Base-by-base conservation (phyloP, 2,888 invertebrate genomes). In the Callinectes sapidus region DNA sequence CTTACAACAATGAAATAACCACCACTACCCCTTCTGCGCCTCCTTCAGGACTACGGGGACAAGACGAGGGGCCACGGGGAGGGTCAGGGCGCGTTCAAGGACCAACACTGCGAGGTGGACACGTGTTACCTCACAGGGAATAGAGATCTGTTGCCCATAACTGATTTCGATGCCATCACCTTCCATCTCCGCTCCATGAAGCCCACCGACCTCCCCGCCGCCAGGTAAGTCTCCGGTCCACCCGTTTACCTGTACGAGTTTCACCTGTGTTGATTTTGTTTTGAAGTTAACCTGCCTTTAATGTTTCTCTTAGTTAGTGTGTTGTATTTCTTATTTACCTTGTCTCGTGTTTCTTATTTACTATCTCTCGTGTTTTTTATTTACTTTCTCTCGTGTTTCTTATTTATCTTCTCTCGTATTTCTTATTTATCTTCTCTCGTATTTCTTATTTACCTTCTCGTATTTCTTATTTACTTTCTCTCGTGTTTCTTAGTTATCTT, bases 111-210 rank as follows among this genome's bases (percentile, higher is more conserved):
- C 39, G 91, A 91, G 16, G 89, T 92, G 6, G 55, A 86, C 35
- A 91, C 93, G 16, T 95, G 95, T 89, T 93, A 48, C 86, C 91
- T 94, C 16, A 95, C 94, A 0, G 90, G 91, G 61, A 93, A 95
- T 90, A 91, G 95, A 71, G 85, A 54, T 13, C 66, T 90, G 81
- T 16, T 55, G 23, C 66, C 77, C 5, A n/a, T 93, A 18, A 71
- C 77, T 5, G 61, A 94, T 2, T 94, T 91, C 55, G 94, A 95
- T 85, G 95, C 95, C 8, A 93, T 95, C 55, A 87, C 94, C 32
- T 94, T 94, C 85, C 94, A 95, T 87, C 71, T 94, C 35, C 91
- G 94, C 39, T 88, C 94, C 8, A 85, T 94, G 89, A 66, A 77
- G 35, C 71, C 61, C 14, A 54, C 92, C 35, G 94, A 94, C 61